Evolutionary conservation across 2,797 vertebrate genomes (phyloP), one percentile per base, ranked within the genome.

Genomic region (Vireo griseus): DNA sequence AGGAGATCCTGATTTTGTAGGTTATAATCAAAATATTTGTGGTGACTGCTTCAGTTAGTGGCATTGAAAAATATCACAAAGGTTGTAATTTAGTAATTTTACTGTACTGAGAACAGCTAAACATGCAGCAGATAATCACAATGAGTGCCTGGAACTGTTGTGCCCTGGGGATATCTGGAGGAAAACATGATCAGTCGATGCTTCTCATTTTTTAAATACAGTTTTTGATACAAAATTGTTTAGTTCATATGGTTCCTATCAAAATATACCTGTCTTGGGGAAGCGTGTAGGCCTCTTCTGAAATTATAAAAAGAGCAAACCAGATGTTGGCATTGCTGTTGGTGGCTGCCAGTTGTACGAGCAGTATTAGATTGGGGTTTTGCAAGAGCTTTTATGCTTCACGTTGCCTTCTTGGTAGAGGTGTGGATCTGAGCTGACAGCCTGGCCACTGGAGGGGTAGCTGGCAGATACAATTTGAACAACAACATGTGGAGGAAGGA

Each of bases 1-100:
- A 59, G 19, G 35, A 75, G 79, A 67, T 73, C 19, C 29, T 14
- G 17, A 63, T 83, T 92, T 85, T 6, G 3, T 74, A 86, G 82
- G 65, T 80, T 95, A 33, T 92, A 92, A 94, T 95, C 19, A 78
- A 92, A 88, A 85, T 93, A 44, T 37, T 73, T 97, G 92, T 94
- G 93, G 92, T 19, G 52, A 63, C 71, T 85, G 67, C 78, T 93
- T 33, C 39, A 82, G 65, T 57, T 75, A 37, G 48, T 80, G 77
- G 42, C 71, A 89, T 19, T 82, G 86, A 87, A 76, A 79, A 87
- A 39, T 82, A 44, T 54, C 50, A 25, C 39, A 33, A 83, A 89
- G 79, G 79, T 55, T 75, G 66, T 92, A 75, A 90, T 95, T 95
- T 90, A 54, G 69, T 67, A 66, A 62, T 92, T 51, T 37, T 57